These are phyloP conservation scores for Rhorus exstirpatorius DNA, from an alignment of 2,888 invertebrate species.

Conservation along the genomic window DNA sequence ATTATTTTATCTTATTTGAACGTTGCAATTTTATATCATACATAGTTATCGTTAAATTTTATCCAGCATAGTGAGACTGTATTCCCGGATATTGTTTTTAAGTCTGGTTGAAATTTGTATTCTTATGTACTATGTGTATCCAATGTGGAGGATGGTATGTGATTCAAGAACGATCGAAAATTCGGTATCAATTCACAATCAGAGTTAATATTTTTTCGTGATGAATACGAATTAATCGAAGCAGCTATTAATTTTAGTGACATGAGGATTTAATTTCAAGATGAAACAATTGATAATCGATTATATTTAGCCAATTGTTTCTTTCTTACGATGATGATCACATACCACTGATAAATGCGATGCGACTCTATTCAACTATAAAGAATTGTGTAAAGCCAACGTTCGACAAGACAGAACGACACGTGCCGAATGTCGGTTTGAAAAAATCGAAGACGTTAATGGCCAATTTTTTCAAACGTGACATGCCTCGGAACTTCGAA, in stretches of 20 bases:
- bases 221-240: conserved; percentile 4
- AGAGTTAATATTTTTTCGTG: background rate
- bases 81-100: conserved; percentile 56
- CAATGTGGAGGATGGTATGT: conserved; percentile 37
- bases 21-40: conserved; percentile 59
- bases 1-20: conserved; percentile 32
- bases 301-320: conserved; percentile 58
- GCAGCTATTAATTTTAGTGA: conserved; percentile 29
- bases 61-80: conserved; percentile 38
- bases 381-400: conserved; percentile 14
- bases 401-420: conserved; percentile 17
- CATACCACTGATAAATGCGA: conserved; percentile 48
- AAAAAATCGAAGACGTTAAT: conserved; percentile 65
- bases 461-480: conserved; percentile 63
- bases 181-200: conserved; percentile 7
- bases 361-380: conserved; percentile 13
- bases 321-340: conserved; percentile 42
- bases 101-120: conserved; percentile 54
- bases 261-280: conserved; percentile 26
- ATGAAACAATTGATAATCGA: conserved; percentile 50
- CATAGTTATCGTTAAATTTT: conserved; percentile 60
- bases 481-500: conserved; percentile 1
- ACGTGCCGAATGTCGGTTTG: conserved; percentile 41
- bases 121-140: conserved; percentile 40
- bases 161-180: conserved; percentile 15